These are phyloP conservation scores for Drosophila suboccidentalis DNA, from an alignment of 2,888 invertebrate genomes.

Conservation along the genomic window DNA sequence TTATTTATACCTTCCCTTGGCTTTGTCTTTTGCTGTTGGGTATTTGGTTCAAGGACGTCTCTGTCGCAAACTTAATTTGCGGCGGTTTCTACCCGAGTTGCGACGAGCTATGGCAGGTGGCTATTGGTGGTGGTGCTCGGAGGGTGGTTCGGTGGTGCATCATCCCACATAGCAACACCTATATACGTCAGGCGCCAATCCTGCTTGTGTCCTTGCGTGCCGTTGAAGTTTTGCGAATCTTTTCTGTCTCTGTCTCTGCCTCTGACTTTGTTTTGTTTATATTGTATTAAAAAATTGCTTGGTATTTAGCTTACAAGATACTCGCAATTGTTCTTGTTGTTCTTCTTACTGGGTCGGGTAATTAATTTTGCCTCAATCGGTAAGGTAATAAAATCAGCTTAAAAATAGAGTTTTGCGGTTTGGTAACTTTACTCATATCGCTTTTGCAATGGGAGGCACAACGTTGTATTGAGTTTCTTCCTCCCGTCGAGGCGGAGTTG, in stretches of 20 bases:
- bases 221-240: slow-evolving; percentile 56
- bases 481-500: slow-evolving; percentile 37
- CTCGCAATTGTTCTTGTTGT: slow-evolving; percentile 35
- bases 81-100: slow-evolving; percentile 59
- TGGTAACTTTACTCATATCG: slow-evolving; percentile 26
- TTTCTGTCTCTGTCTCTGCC: slow-evolving; percentile 31
- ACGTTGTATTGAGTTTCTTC: slow-evolving; percentile 33
- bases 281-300: slow-evolving; percentile 62
- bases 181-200: slow-evolving; percentile 32
- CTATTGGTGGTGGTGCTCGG: slow-evolving; percentile 1
- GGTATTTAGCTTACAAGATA: slow-evolving; percentile 43
- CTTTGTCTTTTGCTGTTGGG: slow-evolving; percentile 44
- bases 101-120: slow-evolving; percentile 43
- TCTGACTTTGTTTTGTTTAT: slow-evolving; percentile 60
- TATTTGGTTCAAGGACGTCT: slow-evolving; percentile 77
- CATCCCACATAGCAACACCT: slow-evolving; percentile 68
- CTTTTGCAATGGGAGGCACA: slow-evolving; percentile 20
- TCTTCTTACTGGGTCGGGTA: slow-evolving; percentile 56
- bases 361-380: slow-evolving; percentile 66
- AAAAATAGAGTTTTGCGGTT: slow-evolving; percentile 35
- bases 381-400: slow-evolving; percentile 50
- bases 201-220: slow-evolving; percentile 69
- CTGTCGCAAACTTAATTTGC: slow-evolving; percentile 75
- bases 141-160: slow-evolving; percentile 14
- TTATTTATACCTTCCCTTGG: slow-evolving; percentile 39